Conservation (phyloP, 2,113 vertebrate species). For the Anarhynchus alexandrinus region DNA sequence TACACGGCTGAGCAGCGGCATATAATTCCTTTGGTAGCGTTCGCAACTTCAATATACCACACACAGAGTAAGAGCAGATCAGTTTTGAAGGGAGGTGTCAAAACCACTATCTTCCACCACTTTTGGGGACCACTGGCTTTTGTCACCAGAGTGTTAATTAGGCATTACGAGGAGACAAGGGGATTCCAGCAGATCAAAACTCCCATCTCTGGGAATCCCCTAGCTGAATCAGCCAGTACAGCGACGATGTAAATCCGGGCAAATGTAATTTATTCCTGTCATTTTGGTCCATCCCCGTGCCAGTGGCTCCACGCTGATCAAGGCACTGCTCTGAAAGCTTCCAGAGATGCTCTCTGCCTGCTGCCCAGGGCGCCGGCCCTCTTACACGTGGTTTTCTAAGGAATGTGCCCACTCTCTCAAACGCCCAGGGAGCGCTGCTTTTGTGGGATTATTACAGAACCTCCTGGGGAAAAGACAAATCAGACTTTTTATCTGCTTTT, state of each 20-base stretch:
- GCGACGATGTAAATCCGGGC: background rate
- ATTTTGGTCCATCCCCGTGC: background rate
- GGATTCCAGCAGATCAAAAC: background rate
- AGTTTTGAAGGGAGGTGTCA: background rate
- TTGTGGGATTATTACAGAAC: conserved; percentile 16
- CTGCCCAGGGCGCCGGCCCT: background rate
- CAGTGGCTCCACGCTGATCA: background rate
- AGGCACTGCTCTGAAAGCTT: background rate
- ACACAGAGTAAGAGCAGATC: background rate
- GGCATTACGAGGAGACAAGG: background rate
- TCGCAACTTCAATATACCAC: background rate
- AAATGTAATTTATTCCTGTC: background rate
- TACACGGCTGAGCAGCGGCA: background rate
- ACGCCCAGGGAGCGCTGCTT: background rate
- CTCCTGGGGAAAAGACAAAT: conserved; percentile 36
- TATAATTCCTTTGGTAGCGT: background rate
- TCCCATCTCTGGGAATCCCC: background rate
- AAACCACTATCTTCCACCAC: background rate
- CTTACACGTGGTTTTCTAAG: background rate
- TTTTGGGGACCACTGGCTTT: background rate
- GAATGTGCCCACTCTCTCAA: background rate
- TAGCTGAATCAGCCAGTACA: background rate
- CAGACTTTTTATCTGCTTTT: conserved; percentile 24
- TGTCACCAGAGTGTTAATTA: background rate
- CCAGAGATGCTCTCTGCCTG: background rate